These are phyloP conservation scores for Herpailurus yagouaroundi DNA, from an alignment of 2,113 vertebrate species.

Conservation along the genomic window DNA sequence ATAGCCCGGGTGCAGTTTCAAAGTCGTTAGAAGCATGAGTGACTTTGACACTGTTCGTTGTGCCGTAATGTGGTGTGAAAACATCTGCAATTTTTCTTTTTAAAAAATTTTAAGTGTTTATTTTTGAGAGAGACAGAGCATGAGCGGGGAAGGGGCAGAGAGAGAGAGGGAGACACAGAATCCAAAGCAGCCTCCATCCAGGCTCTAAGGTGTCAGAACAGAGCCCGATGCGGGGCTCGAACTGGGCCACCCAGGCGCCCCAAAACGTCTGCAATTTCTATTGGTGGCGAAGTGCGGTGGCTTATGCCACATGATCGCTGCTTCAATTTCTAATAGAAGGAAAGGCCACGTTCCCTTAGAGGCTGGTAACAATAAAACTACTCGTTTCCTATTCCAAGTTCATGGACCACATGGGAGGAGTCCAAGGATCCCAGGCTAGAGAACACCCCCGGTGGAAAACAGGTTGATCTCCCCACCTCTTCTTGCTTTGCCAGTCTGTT, in stretches of 20 bases:
- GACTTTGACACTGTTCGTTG: not conserved
- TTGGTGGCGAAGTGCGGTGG: not conserved
- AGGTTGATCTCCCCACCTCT: too few relatives aligned
- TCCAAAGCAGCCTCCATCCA: too few relatives aligned
- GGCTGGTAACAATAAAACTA: not conserved
- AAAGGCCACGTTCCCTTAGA: not conserved
- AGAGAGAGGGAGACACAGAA: too few relatives aligned
- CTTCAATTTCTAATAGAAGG: not conserved
- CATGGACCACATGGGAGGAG: not conserved
- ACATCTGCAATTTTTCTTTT: not conserved
- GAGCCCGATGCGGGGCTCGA: too few relatives aligned
- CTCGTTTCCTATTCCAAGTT: not conserved
- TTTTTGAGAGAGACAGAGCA: too few relatives aligned
- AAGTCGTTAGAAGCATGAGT: not conserved
- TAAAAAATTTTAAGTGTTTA: too few relatives aligned
- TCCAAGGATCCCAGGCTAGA: not conserved
- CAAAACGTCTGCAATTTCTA: not conserved
- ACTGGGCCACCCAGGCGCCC: too few relatives aligned
- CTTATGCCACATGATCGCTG: not conserved
- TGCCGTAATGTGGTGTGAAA: not conserved
- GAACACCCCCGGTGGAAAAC: not conserved
- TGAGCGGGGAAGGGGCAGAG: too few relatives aligned
- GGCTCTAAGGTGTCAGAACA: too few relatives aligned
- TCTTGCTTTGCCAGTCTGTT: too few relatives aligned
- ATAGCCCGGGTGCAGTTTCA: not conserved